Conservation (phyloP, 2,797 vertebrate species). For the Xyrichtys novacula region DNA sequence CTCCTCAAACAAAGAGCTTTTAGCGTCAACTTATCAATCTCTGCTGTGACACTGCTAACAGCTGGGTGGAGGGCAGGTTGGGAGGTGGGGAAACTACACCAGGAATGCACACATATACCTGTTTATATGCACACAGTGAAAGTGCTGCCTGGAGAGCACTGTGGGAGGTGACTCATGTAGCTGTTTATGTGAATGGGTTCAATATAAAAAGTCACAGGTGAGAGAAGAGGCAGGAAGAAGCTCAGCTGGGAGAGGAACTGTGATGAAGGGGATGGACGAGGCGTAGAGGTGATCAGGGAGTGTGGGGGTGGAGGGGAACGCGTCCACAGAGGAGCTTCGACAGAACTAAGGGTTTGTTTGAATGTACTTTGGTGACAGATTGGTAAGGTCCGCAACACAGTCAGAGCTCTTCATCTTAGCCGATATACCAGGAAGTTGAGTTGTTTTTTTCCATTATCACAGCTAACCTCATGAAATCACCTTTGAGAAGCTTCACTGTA, state of each 20-base stretch:
- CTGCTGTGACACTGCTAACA: conserved; percentile 64
- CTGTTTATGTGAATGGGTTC: conserved; percentile 53
- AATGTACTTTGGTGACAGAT: background rate
- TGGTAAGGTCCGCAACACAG: background rate
- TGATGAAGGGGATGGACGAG: conserved; percentile 18
- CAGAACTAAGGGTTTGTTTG: background rate
- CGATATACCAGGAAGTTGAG: too few relatives aligned
- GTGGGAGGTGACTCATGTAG: conserved; percentile 47
- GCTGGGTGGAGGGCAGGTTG: conserved; percentile 66
- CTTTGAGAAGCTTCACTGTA: too few relatives aligned
- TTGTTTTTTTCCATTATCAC: too few relatives aligned
- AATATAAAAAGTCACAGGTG: conserved; percentile 39
- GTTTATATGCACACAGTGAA: conserved; percentile 17
- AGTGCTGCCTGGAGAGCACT: conserved; percentile 38
- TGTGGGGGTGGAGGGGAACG: background rate
- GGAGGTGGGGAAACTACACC: conserved; percentile 22
- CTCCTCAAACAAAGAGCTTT: conserved; percentile 79
- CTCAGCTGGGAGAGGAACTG: conserved; percentile 14
- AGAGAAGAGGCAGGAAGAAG: conserved; percentile 26
- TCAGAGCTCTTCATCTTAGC: background rate
- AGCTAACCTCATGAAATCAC: too few relatives aligned
- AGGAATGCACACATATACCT: conserved; percentile 26
- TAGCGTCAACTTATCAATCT: conserved; percentile 78
- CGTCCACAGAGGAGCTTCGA: too few relatives aligned
- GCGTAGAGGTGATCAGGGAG: background rate